Percentiles rank a stretch among this genome's conserved stretches.
phyloP scores from a whole-genome alignment of 2,888 invertebrate species.

The Pollenia griseotomentosa region DNA sequence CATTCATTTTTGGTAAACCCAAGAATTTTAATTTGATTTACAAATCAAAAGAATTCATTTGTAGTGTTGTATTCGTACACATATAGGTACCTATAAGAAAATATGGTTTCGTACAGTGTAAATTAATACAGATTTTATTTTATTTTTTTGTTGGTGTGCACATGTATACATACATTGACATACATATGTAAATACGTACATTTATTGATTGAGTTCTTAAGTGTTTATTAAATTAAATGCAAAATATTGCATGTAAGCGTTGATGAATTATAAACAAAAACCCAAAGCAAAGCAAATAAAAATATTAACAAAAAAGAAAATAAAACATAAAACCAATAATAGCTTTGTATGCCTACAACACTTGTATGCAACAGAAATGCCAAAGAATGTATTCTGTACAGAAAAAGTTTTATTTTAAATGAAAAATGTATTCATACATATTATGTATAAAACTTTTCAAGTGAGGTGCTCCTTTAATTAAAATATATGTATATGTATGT shows the following conservation, averaged over 20 bases:
- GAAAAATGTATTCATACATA: no score
- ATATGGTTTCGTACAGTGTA: no score
- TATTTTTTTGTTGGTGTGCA: neutral
- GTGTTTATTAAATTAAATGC: constrained; percentile 76
- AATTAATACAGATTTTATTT: neutral
- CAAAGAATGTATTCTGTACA: neutral
- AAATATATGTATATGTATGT: no score
- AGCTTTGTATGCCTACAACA: neutral
- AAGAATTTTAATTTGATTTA: no score
- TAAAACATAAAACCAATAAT: neutral
- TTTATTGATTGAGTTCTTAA: constrained; percentile 74
- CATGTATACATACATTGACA: neutral
- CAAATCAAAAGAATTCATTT: no score
- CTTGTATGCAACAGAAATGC: neutral
- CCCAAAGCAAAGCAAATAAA: constrained; percentile 35
- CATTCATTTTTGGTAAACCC: no score
- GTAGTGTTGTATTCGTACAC: no score
- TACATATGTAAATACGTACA: neutral
- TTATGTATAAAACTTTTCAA: no score
- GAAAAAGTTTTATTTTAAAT: neutral
- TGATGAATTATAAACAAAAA: constrained; percentile 66
- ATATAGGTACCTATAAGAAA: no score
- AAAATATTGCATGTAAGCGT: constrained; percentile 74
- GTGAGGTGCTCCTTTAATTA: no score
- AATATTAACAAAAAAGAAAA: constrained; percentile 9